phyloP scores from a whole-genome alignment of 2,797 vertebrate species.

The Prionace glauca region DNA sequence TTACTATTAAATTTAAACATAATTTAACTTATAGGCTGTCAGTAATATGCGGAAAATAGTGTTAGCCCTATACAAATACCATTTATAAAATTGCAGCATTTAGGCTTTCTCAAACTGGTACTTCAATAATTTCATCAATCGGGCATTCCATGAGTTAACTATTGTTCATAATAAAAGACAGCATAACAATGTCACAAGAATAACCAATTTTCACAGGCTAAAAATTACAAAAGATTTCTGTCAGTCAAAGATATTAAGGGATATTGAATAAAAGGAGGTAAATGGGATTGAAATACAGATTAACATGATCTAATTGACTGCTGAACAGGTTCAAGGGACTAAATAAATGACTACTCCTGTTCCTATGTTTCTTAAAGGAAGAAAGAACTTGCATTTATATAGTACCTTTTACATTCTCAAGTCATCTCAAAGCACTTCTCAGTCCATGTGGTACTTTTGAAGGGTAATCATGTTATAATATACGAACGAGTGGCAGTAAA shows the following conservation, averaged over 20 bases:
- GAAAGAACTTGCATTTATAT: too few relatives aligned
- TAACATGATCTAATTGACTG: too few relatives aligned
- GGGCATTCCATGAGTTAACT: background rate
- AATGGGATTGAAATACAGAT: background rate
- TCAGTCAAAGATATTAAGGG: background rate
- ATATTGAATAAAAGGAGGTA: background rate
- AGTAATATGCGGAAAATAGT: background rate
- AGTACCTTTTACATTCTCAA: too few relatives aligned
- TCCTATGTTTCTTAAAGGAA: too few relatives aligned
- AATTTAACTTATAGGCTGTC: background rate
- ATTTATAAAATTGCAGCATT: background rate
- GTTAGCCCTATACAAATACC: background rate
- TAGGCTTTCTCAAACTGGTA: background rate
- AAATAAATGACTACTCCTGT: too few relatives aligned
- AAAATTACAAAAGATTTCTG: background rate
- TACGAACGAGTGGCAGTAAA: too few relatives aligned
- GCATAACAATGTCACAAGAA: background rate
- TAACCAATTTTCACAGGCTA: background rate
- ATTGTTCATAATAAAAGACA: background rate
- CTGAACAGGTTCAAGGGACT: too few relatives aligned
- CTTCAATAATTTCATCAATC: background rate
- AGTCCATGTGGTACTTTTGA: too few relatives aligned
- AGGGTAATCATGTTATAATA: too few relatives aligned
- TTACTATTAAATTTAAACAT: background rate
- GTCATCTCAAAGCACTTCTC: too few relatives aligned